phyloP scores from a whole-genome alignment of 2,888 invertebrate species.

The Plagiodera versicolora region DNA sequence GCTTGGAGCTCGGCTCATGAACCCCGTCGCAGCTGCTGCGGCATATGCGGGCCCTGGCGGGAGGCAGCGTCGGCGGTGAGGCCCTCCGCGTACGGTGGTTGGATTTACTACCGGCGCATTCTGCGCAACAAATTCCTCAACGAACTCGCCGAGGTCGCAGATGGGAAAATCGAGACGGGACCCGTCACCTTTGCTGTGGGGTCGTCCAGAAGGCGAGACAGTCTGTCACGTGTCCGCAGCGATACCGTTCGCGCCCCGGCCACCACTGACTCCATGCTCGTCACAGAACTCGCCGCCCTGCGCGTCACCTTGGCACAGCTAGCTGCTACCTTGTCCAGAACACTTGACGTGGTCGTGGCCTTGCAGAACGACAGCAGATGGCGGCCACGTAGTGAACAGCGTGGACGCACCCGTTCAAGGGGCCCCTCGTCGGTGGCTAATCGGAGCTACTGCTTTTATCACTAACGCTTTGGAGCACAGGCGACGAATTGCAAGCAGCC shows the following conservation, averaged over 20 bases:
- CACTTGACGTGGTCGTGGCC: too few species aligned
- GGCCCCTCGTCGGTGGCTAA: too few species aligned
- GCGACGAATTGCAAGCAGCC: too few species aligned
- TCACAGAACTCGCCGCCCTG: too few species aligned
- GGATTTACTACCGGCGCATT: background rate
- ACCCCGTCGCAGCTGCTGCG: background rate
- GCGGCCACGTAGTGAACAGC: too few species aligned
- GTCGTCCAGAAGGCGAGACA: background rate
- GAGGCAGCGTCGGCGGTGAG: background rate
- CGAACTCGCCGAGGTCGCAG: background rate
- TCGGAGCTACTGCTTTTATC: too few species aligned
- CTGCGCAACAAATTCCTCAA: background rate
- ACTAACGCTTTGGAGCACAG: too few species aligned
- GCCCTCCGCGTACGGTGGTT: background rate
- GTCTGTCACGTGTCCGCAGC: background rate
- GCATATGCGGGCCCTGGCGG: background rate
- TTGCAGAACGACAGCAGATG: too few species aligned
- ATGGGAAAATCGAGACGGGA: background rate
- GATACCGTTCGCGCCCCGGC: background rate
- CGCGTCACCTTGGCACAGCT: background rate
- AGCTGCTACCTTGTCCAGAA: background rate
- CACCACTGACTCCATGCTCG: too few species aligned
- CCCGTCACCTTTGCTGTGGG: background rate
- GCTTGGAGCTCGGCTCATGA: background rate
- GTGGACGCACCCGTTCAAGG: too few species aligned